Conservation (phyloP, 2,888 invertebrate species). For the Laothoe populi region DNA sequence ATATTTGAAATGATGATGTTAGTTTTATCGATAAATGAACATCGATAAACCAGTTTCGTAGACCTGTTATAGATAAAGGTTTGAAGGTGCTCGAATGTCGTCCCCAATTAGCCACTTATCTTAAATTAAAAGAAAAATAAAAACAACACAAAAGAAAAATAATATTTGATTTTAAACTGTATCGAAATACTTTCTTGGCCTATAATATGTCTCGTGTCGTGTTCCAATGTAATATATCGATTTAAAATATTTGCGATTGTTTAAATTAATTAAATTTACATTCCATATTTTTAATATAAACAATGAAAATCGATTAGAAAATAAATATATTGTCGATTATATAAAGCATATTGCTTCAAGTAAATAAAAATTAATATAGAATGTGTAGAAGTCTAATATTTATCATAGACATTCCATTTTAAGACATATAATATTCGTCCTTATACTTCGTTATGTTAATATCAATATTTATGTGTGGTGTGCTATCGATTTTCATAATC, state of each 20-base stretch:
- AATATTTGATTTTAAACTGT: background rate
- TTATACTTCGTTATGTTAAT: background rate
- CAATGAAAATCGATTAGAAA: background rate
- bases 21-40: too few relatives aligned
- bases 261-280: background rate
- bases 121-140: background rate
- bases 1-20: too few relatives aligned
- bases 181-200: background rate
- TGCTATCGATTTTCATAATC: background rate
- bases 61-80: too few relatives aligned
- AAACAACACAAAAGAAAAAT: background rate
- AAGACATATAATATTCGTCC: background rate
- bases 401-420: constrained; percentile 6
- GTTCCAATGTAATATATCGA: background rate
- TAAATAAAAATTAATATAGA: background rate
- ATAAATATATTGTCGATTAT: background rate
- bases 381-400: background rate
- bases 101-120: too few relatives aligned
- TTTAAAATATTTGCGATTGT: background rate
- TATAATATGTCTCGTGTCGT: background rate
- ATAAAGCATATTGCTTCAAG: background rate
- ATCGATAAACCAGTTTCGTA: too few relatives aligned
- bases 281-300: background rate
- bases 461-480: background rate
- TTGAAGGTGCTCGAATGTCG: too few relatives aligned